Conservation (phyloP, 2,113 vertebrate species). For the Pygoscelis adeliae region DNA sequence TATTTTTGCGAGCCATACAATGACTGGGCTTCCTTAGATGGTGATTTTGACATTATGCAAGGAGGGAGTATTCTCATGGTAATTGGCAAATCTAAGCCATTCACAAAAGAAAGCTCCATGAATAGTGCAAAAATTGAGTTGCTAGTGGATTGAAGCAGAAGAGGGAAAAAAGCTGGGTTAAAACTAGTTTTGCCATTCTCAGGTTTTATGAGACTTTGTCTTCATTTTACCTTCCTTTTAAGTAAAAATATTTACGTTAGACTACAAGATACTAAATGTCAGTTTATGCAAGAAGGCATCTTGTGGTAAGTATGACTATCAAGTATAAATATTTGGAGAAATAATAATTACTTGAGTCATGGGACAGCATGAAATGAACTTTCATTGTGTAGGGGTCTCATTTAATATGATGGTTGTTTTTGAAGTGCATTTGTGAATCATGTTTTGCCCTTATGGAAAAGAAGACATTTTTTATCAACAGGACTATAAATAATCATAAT, state of each 20-base stretch:
- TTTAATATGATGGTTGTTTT: slow-evolving; percentile 7
- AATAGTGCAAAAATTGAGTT: slow-evolving; percentile 71
- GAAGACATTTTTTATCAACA: not conserved
- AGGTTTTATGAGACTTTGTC: not conserved
- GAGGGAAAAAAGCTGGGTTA: not conserved
- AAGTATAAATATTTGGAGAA: slow-evolving; percentile 22
- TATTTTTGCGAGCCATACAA: slow-evolving; percentile 53
- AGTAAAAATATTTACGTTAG: slow-evolving; percentile 53
- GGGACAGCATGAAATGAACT: not conserved
- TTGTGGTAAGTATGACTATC: not conserved
- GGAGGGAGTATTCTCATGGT: slow-evolving; percentile 73
- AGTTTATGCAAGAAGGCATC: slow-evolving; percentile 10
- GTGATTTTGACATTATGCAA: slow-evolving; percentile 69
- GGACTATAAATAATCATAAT: not conserved
- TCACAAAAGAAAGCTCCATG: slow-evolving; percentile 57
- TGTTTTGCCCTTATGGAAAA: not conserved
- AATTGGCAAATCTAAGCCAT: slow-evolving; percentile 62
- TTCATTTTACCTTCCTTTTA: slow-evolving; percentile 21
- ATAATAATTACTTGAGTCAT: not conserved
- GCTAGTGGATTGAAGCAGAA: not conserved
- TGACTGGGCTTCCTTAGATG: slow-evolving; percentile 21
- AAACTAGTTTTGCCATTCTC: not conserved
- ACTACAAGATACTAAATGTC: slow-evolving; percentile 6
- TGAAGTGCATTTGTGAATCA: not conserved
- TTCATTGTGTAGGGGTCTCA: not conserved